Percentiles rank a stretch among this genome's conserved stretches.
Conservation (phyloP, 2,888 invertebrate genomes). For the Mythimna albipuncta region DNA sequence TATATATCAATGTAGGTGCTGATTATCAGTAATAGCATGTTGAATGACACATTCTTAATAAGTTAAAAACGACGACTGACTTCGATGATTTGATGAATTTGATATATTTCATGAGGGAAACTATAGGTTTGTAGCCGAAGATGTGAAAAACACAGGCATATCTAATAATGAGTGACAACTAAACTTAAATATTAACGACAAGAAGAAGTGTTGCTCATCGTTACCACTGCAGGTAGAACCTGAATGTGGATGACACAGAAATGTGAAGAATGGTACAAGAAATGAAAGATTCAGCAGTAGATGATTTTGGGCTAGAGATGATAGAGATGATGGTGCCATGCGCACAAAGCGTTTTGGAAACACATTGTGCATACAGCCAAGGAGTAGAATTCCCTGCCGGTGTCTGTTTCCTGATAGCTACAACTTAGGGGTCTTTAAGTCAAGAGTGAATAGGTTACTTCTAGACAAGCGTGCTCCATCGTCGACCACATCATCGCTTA, state of each 20-base stretch:
- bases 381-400: too few species aligned
- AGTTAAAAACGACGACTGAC: not conserved
- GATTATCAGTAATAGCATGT: slow-evolving; percentile 13
- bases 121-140: not conserved
- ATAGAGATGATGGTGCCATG: not conserved
- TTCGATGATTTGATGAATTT: not conserved
- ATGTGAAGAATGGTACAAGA: not conserved
- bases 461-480: too few species aligned
- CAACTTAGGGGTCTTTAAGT: too few species aligned
- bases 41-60: slow-evolving; percentile 14
- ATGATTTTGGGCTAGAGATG: not conserved
- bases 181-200: not conserved
- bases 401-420: too few species aligned
- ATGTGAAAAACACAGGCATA: too few species aligned
- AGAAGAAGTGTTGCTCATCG: not conserved
- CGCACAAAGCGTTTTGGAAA: too few species aligned
- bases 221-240: not conserved
- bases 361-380: too few species aligned
- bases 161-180: too few species aligned
- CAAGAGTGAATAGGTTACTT: too few species aligned
- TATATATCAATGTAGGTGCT: slow-evolving; percentile 21
- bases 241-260: not conserved
- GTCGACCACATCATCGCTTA: too few species aligned
- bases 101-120: not conserved
- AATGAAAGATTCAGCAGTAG: too few species aligned